Conservation (phyloP, 2,113 vertebrate species). For the Gnathonemus echidnorhynchus region DNA sequence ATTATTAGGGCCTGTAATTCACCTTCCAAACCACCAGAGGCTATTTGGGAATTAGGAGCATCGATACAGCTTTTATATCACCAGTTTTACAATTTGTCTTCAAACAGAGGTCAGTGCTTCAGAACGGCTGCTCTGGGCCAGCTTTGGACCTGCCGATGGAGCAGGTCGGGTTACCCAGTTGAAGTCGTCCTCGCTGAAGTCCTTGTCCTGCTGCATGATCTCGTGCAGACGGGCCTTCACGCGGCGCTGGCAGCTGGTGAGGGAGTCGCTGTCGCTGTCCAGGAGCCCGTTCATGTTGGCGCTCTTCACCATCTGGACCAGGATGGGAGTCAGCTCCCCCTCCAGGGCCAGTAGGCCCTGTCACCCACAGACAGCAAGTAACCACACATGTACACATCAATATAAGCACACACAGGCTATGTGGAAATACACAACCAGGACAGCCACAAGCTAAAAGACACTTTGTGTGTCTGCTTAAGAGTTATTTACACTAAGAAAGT, state of each 20-base stretch:
- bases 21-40: neutral
- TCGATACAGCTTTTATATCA: neutral
- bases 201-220: slow-evolving; percentile 84
- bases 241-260: slow-evolving; percentile 89
- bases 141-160: neutral
- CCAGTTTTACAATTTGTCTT: neutral
- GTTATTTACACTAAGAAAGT: neutral
- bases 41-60: neutral
- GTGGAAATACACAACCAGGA: neutral
- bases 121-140: neutral
- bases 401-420: neutral
- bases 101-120: neutral
- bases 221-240: slow-evolving; percentile 88
- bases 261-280: slow-evolving; percentile 90
- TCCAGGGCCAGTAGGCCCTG: slow-evolving; percentile 91
- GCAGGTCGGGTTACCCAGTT: slow-evolving; percentile 64
- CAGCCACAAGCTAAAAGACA: no score
- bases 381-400: neutral
- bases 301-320: slow-evolving; percentile 98
- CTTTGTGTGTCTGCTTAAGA: no score
- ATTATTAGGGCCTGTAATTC: neutral
- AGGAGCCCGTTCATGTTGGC: slow-evolving; percentile 97
- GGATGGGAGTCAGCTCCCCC: slow-evolving; percentile 90
- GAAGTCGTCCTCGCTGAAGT: slow-evolving; percentile 76
- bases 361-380: slow-evolving; percentile 5